Base-by-base conservation (phyloP, 2,797 vertebrate genomes). In the Valencia hispanica region DNA sequence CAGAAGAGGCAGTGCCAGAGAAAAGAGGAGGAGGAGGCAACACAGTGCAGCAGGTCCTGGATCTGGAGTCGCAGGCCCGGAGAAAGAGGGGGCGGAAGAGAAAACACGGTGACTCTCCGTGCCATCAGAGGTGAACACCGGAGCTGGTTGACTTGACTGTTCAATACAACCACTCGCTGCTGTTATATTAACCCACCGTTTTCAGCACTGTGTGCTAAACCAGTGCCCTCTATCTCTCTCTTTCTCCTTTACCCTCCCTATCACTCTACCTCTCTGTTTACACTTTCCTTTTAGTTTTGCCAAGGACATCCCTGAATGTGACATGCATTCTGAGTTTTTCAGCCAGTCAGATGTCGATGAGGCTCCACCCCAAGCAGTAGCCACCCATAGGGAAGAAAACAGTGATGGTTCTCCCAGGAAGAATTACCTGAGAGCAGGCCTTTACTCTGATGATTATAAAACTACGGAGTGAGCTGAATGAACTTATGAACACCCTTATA, bases 371-470 rank as follows among this genome's bases (percentile, higher is more conserved):
- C 95, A 91, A 48, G 70, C 94, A 61, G 89, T 91, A 15, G 72
- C 92, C 65, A 73, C 93, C 87, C 96, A 96, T 80, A 95, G 95
- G 53, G 96, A 97, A 93, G 96, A 97, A 88, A 95, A 95, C 86
- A 89, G 94, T 0, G 94, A 96, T 25, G 94, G 94, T 14, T 95
- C 96, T 72, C 96, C 97, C 75, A 96, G 95, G 91, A 99, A 99
- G 95, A 98, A 93, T 75, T 99, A 97, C 92, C 95, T 99, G 94
- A 97, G 96, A 89, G 97, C 98, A 18, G 98, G 98, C 74, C 97
- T 99, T 78, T 99, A 98, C 93, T 99, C 98, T 4, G 97, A 99
- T 18, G 97, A 98, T 87, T 99, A 97, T 94, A 99, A 99, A 96
- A 98, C 95, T 32, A 92, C 95, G 81, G 97, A 98, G 98, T 99